Evolutionary conservation across 64 coral and sea anemone genomes (phyloP).

Genomic region (Orbicella faveolata): DNA sequence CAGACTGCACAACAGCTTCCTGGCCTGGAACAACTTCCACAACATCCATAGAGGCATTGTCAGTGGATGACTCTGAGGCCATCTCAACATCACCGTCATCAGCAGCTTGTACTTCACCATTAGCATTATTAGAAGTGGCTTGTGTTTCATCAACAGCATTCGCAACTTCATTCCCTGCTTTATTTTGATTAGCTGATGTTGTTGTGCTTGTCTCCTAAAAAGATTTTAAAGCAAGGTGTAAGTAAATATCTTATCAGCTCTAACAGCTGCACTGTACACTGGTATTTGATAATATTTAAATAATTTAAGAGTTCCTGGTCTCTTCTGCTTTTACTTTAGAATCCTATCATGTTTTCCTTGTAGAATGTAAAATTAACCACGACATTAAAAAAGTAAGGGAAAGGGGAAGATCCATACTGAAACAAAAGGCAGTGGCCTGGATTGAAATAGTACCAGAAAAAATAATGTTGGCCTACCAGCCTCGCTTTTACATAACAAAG

Average conservation of each 20-base stretch:
- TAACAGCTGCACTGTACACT: too few relatives aligned
- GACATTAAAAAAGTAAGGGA: too few relatives aligned
- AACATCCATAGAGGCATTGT: not conserved
- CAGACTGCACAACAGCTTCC: not conserved
- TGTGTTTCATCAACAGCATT: not conserved
- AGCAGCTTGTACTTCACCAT: not conserved
- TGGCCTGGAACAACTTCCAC: not conserved
- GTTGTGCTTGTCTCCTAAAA: conserved; percentile 17
- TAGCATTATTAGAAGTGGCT: not conserved
- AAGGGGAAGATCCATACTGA: too few relatives aligned
- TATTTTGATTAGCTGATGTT: not conserved
- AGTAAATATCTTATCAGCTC: not conserved
- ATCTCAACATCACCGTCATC: conserved; percentile 15
- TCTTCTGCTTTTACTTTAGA: too few relatives aligned
- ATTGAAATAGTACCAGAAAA: too few relatives aligned
- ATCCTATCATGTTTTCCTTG: too few relatives aligned
- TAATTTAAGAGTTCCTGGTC: too few relatives aligned
- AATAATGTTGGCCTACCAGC: too few relatives aligned
- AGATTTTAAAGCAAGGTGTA: not conserved
- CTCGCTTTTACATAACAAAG: too few relatives aligned
- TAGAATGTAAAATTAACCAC: too few relatives aligned
- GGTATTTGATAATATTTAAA: too few relatives aligned
- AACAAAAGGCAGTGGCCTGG: too few relatives aligned
- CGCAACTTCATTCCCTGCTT: not conserved
- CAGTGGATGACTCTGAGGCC: not conserved